Evolutionary conservation across 1,140 invertebrate species (phyloP), one percentile per base, ranked within the genome.

Genomic region (Scaptomyza graminum): DNA sequence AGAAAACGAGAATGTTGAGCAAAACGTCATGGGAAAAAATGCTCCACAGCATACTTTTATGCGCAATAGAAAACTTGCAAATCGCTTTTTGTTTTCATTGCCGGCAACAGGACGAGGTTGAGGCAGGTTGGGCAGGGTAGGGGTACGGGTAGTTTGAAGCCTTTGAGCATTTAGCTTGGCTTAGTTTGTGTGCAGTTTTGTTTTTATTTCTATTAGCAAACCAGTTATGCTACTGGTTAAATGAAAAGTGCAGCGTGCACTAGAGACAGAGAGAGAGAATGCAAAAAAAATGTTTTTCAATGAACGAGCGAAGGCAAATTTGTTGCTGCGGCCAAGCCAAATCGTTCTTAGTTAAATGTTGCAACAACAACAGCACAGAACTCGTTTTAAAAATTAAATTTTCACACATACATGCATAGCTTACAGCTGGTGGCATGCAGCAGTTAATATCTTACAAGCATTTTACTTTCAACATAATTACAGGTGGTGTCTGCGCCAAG

Each of bases 391-490:
- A 88, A 76, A 87, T 87, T 79, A 55, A 87, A 79, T 74, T 69
- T 54, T 15, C 51, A 55, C 41, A 43, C 9, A 49, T 43, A 61
- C 61, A 46, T 49, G 34, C 52, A 28, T 41, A 18, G 46, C 43
- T 22, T 63, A 69, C 60, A 78, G 66, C 78, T 87, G 78, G 74
- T 85, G 82, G 82, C 68, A 67, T 57, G 74, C 79, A 79, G 78
- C 70, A 87, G 83, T 87, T 87, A 87, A 87, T 87, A 87, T 87
- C 87, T 87, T 37, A 87, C 75, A 79, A 70, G 83, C 83, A 76
- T 87, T 87, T 87, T 87, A 87, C 82, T 87, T 87, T 87, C 83
- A 87, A 87, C 82, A 87, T 87, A 87, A 87, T 87, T 87, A 87
- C 82, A 88, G 83, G 74, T 67, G 83, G 74, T 80, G 76, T 80